Base-by-base conservation (phyloP, 2,113 vertebrate genomes). In the Hemicordylus capensis region DNA sequence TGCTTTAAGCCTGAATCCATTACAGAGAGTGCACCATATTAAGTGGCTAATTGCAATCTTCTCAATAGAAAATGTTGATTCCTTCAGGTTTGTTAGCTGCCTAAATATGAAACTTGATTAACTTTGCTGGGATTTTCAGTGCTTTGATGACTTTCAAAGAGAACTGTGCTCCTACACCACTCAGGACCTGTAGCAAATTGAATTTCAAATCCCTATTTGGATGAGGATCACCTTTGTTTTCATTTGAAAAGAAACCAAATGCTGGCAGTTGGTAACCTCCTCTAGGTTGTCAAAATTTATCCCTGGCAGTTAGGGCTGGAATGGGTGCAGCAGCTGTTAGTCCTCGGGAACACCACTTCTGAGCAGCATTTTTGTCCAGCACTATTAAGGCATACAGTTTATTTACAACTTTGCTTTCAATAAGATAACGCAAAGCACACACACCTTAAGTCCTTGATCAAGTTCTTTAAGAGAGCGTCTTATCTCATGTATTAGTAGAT, bases 361-460 rank as follows among this genome's bases (percentile, higher is more conserved):
- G 19, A 37, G 5, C 34, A 88, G 61, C 88, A 77, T 12, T 44
- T 81, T 58, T 56, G 31, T 61, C 3, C 73, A 14, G 48, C 46
- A 24, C 7, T 63, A 24, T 22, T 77, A 80, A 79, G 73, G 58
- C 4, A 58, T 54, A 31, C 63, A 72, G 48, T 87, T 0, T 26
- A 64, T 37, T 90, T 88, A 81, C 83, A 66, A 54, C 17, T 5
- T n/a, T 37, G 2, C 28, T 56, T 22, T 20, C 67, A 69, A 88
- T 59, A 66, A n/a, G 78, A 61, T 46, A 79, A 91, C 83, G 78
- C 31, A 90, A 87, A 76, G 51, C 26, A 73, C 3, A 76, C 0
- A 0, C 28, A 97, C 96, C 93, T 97, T 98, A 74, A 97, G 94
- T 69, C 96, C 94, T 37, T 97, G 94, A 93, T 97, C 95, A 24